phyloP scores from a whole-genome alignment of 2,797 vertebrate genomes.

The Setipinna tenuifilis region DNA sequence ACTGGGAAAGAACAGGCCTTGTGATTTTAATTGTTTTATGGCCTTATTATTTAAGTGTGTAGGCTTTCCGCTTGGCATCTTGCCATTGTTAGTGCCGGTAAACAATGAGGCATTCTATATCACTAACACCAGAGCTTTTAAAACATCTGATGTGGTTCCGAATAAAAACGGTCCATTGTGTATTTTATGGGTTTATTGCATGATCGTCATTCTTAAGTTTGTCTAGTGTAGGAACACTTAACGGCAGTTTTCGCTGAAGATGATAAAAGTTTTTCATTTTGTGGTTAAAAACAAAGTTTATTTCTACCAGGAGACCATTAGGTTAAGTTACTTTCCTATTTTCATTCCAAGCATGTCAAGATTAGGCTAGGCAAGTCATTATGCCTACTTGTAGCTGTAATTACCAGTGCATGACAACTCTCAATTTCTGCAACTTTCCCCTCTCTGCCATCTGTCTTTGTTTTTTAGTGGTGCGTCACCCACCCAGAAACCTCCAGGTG shows the following conservation, averaged over 20 bases:
- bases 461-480: slow-evolving; percentile 84
- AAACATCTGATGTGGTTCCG: slow-evolving; percentile 27
- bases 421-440: slow-evolving; percentile 31
- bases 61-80: neutral
- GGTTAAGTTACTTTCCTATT: neutral
- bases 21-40: slow-evolving; percentile 4
- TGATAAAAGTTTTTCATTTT: slow-evolving; percentile 35
- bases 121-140: neutral
- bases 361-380: no score
- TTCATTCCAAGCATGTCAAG: neutral
- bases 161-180: neutral
- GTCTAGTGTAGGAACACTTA: slow-evolving; percentile 61
- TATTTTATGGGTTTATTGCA: slow-evolving; percentile 11
- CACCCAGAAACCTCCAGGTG: slow-evolving; percentile 87
- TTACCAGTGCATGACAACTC: slow-evolving; percentile 2
- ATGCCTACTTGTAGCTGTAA: neutral
- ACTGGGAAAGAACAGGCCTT: neutral
- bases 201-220: neutral
- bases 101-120: slow-evolving; percentile 54
- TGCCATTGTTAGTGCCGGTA: slow-evolving; percentile 29
- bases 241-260: slow-evolving; percentile 50
- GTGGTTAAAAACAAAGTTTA: neutral
- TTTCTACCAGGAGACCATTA: neutral
- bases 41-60: neutral
- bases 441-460: slow-evolving; percentile 26